phyloP scores from a whole-genome alignment of 2,113 vertebrate species.

The Antennarius striatus region DNA sequence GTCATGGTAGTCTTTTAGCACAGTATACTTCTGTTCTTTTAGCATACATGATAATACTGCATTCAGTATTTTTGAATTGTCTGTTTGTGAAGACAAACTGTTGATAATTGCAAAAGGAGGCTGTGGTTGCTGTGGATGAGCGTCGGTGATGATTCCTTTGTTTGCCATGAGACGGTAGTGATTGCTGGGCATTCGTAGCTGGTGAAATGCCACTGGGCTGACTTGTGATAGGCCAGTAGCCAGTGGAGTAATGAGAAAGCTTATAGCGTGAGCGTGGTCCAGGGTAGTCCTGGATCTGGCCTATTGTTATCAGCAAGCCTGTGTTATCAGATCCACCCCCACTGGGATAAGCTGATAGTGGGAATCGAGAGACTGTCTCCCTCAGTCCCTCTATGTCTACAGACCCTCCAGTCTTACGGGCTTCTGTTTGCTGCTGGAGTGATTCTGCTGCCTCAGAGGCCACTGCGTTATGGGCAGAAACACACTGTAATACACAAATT shows the following conservation, averaged over 20 bases:
- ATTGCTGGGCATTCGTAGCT: slow-evolving; percentile 44
- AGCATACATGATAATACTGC: not conserved
- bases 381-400: slow-evolving; percentile 59
- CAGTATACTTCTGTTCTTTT: too few species aligned
- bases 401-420: slow-evolving; percentile 15
- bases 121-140: slow-evolving; percentile 45
- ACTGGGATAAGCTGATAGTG: slow-evolving; percentile 68
- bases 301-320: slow-evolving; percentile 67
- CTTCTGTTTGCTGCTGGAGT: slow-evolving; percentile 35
- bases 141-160: slow-evolving; percentile 37
- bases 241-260: slow-evolving; percentile 70
- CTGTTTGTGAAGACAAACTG: not conserved
- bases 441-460: slow-evolving; percentile 20
- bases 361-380: slow-evolving; percentile 50
- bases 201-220: slow-evolving; percentile 53
- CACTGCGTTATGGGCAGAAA: slow-evolving; percentile 14
- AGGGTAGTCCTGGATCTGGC: slow-evolving; percentile 39
- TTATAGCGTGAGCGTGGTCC: slow-evolving; percentile 51
- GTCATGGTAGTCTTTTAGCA: too few species aligned
- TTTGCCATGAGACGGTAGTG: slow-evolving; percentile 47
- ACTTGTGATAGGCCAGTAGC: slow-evolving; percentile 69
- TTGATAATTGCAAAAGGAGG: slow-evolving; percentile 8
- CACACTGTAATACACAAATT: slow-evolving; percentile 45
- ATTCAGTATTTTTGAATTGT: slow-evolving; percentile 3
- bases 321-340: slow-evolving; percentile 71